Conservation (phyloP, 2,113 vertebrate species). For the Ursus arctos region DNA sequence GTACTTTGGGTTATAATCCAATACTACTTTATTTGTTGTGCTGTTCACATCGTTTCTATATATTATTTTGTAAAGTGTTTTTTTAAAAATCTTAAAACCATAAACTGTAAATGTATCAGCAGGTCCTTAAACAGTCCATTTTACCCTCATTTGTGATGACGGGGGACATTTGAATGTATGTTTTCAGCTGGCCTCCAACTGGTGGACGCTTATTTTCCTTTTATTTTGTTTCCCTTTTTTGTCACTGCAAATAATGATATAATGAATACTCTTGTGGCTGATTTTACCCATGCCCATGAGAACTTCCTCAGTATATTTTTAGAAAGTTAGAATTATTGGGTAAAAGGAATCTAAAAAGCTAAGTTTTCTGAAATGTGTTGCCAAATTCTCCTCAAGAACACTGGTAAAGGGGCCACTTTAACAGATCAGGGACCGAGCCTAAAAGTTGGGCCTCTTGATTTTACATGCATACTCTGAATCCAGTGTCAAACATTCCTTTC, state of each 20-base stretch:
- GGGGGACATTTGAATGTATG: neutral
- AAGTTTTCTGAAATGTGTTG: neutral
- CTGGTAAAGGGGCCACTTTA: neutral
- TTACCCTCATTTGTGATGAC: neutral
- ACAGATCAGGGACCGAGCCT: neutral
- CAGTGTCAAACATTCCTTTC: neutral
- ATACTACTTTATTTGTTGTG: neutral
- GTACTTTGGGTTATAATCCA: neutral
- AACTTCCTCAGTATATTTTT: neutral
- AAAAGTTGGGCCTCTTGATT: neutral
- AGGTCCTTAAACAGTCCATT: neutral
- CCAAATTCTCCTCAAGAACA: neutral
- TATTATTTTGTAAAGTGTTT: neutral
- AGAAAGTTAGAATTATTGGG: neutral
- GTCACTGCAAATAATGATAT: neutral
- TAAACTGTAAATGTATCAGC: neutral
- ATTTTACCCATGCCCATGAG: neutral
- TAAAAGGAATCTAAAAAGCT: neutral
- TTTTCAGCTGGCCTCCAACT: neutral
- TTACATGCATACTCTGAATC: neutral
- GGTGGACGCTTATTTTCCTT: neutral
- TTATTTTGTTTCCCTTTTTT: neutral
- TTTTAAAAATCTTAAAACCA: neutral
- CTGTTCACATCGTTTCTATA: neutral
- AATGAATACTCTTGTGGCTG: too few relatives aligned